phyloP scores from a whole-genome alignment of 2,113 vertebrate genomes.

The Chaenogobius annularis region DNA sequence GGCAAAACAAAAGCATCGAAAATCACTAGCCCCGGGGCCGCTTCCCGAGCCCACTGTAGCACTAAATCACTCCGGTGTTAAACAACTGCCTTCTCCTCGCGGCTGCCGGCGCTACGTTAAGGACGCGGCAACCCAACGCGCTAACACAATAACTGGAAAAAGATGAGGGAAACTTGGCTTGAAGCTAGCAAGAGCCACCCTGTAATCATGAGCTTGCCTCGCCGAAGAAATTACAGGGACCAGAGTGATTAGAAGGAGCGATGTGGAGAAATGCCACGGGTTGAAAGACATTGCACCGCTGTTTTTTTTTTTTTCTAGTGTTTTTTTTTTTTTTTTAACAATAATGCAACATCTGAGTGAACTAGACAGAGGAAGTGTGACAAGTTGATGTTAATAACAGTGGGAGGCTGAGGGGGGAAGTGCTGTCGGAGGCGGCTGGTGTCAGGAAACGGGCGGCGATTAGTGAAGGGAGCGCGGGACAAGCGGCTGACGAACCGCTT shows the following conservation, averaged over 20 bases:
- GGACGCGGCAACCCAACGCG: not conserved
- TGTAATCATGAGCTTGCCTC: constrained; percentile 74
- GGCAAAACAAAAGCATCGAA: constrained; percentile 31
- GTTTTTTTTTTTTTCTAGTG: no score
- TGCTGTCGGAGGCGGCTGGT: constrained; percentile 29
- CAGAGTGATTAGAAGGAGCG: constrained; percentile 58
- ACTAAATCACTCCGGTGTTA: constrained; percentile 46
- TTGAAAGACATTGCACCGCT: constrained; percentile 51
- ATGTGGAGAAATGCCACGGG: constrained; percentile 28
- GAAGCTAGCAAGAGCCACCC: constrained; percentile 59
- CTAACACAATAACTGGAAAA: constrained; percentile 70
- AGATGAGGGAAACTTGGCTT: constrained; percentile 49
- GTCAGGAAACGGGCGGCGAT: constrained; percentile 55
- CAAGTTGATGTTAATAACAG: constrained; percentile 69
- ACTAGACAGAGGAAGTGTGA: constrained; percentile 57
- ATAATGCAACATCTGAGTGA: constrained; percentile 60
- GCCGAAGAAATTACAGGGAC: constrained; percentile 76
- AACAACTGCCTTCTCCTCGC: constrained; percentile 36
- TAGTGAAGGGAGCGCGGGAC: constrained; percentile 40
- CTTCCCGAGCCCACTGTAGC: constrained; percentile 5
- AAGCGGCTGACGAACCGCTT: constrained; percentile 27
- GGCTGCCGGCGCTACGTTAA: constrained; percentile 1
- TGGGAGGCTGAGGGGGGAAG: constrained; percentile 26
- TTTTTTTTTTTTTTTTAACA: constrained; percentile 38
- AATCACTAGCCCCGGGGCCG: constrained; percentile 27